Conservation (phyloP, 2,888 invertebrate species). For the Brachyptera putata region DNA sequence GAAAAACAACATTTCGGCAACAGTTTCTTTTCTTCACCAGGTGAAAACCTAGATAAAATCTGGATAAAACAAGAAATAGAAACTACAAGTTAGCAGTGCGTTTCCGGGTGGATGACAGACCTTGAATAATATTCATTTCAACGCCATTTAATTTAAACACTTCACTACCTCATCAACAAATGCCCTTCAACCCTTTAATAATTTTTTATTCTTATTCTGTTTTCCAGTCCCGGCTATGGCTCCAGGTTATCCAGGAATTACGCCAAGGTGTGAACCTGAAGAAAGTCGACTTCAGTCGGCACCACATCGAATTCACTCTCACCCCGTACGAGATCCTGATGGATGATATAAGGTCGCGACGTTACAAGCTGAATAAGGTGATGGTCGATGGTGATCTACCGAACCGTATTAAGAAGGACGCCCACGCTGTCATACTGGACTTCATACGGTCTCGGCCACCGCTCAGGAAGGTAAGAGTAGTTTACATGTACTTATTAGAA, state of each 20-base stretch:
- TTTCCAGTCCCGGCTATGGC: conserved; percentile 85
- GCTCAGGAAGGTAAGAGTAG: conserved; percentile 68
- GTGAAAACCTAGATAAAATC: too few relatives aligned
- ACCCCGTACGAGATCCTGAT: conserved; percentile 96
- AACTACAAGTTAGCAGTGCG: too few relatives aligned
- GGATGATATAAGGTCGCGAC: conserved; percentile 88
- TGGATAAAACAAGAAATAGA: too few relatives aligned
- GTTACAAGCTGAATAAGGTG: conserved; percentile 84
- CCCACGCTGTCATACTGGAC: conserved; percentile 91
- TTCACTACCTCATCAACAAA: too few relatives aligned
- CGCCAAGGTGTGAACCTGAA: conserved; percentile 89
- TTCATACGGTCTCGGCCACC: conserved; percentile 95
- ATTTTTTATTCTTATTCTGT: too few relatives aligned
- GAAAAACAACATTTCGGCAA: too few relatives aligned
- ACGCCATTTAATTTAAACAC: too few relatives aligned
- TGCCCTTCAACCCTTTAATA: too few relatives aligned
- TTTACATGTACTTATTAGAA: too few relatives aligned
- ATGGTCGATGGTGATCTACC: conserved; percentile 77
- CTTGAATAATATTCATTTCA: too few relatives aligned
- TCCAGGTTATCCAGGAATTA: conserved; percentile 90
- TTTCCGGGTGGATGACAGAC: too few relatives aligned
- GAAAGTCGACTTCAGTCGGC: conserved; percentile 72
- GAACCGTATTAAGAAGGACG: conserved; percentile 81
- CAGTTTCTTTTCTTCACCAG: too few relatives aligned
- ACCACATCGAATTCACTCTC: conserved; percentile 85